These are phyloP conservation scores for Euwallacea similis DNA, from an alignment of 1,140 invertebrate species.

Conservation along the genomic window DNA sequence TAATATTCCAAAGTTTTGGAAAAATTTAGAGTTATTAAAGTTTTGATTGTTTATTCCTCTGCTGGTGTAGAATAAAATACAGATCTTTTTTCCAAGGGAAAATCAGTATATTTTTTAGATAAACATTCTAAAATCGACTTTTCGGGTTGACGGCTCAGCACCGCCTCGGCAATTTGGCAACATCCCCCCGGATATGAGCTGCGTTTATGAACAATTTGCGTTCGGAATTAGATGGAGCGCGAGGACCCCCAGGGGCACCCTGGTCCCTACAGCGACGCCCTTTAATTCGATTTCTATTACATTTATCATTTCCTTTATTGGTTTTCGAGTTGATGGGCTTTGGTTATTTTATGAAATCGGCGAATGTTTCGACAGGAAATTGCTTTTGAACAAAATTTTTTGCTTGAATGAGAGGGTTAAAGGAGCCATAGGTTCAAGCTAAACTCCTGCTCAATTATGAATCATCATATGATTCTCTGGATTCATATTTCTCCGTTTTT, in stretches of 20 bases:
- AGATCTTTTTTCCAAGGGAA: not conserved
- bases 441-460: no score
- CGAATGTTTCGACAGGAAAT: constrained; percentile 6
- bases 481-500: no score
- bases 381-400: constrained; percentile 3
- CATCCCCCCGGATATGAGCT: constrained; percentile 41
- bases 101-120: constrained; percentile 15
- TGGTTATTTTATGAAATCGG: constrained; percentile 25
- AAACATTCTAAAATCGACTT: constrained; percentile 31
- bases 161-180: constrained; percentile 36
- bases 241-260: not conserved
- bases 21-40: not conserved
- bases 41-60: not conserved
- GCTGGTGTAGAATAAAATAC: not conserved
- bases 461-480: no score
- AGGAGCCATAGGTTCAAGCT: no score
- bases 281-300: constrained; percentile 38
- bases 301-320: constrained; percentile 40
- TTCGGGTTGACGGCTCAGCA: constrained; percentile 6
- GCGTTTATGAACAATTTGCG: constrained; percentile 44
- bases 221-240: constrained; percentile 36
- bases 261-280: constrained; percentile 14
- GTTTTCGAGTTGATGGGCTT: constrained; percentile 28
- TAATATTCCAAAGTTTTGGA: not conserved
- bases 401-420: not conserved